phyloP scores from a whole-genome alignment of 2,797 vertebrate species.

The Novumbra hubbsi region DNA sequence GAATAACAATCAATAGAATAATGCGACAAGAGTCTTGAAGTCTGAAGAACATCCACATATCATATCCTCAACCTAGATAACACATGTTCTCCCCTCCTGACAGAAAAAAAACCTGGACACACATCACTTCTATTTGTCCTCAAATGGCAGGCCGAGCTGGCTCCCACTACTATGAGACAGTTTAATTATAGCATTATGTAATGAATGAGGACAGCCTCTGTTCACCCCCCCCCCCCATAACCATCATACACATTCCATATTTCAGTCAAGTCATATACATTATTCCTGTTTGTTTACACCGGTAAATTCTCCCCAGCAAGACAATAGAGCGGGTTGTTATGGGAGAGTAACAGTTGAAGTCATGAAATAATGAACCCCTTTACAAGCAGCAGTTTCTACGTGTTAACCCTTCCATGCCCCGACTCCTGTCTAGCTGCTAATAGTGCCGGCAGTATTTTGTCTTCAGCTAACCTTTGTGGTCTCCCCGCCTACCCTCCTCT shows the following conservation, averaged over 20 bases:
- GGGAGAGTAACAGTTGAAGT: conserved; percentile 25
- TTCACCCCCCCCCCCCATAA: conserved; percentile 15
- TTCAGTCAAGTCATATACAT: not conserved
- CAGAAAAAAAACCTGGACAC: conserved; percentile 18
- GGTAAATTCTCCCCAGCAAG: too few relatives aligned
- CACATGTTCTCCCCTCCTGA: conserved; percentile 25
- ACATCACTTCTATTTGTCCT: conserved; percentile 45
- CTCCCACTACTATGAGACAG: conserved; percentile 53
- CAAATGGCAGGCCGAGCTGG: conserved; percentile 47
- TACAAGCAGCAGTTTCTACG: conserved; percentile 34
- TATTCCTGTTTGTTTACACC: not conserved
- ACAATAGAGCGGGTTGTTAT: not conserved
- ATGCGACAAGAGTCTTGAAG: conserved; percentile 67
- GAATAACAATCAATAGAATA: conserved; percentile 74
- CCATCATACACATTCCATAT: not conserved
- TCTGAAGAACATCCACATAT: conserved; percentile 9
- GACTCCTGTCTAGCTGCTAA: conserved; percentile 49
- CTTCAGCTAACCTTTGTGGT: conserved; percentile 49
- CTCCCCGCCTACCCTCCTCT: conserved; percentile 32
- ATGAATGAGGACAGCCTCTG: conserved; percentile 32
- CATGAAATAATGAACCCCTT: conserved; percentile 38
- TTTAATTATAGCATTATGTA: conserved; percentile 66
- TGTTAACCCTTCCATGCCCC: conserved; percentile 18
- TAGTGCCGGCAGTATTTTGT: conserved; percentile 63
- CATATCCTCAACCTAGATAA: conserved; percentile 6